Evolutionary conservation across 2,113 vertebrate species (phyloP), one percentile per base, ranked within the genome.

Genomic region (Ophthalmolycus amberensis): DNA sequence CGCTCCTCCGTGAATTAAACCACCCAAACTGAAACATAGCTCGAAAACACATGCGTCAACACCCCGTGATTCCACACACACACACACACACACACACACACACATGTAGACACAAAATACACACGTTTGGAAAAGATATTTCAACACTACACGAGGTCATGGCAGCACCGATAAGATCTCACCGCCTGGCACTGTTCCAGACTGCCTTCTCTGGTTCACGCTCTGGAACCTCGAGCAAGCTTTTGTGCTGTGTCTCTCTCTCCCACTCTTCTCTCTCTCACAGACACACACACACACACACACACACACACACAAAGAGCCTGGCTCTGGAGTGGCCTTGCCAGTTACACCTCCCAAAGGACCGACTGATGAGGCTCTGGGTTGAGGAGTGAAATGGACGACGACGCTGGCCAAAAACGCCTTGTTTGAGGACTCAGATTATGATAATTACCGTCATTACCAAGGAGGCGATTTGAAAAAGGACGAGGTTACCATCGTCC

Each of bases 401-500:
- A 79, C n/a, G 15, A 76, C 0, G 59, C 40, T 0, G 62, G 69
- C 83, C 80, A 81, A 83, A 81, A 79, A 54, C 73, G 75, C 56
- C 85, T 76, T 69, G 72, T 80, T 85, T 77, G 27, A 88, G 79
- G 67, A 89, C 58, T 79, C n/a, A 0, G 59, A 58, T 86, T 58
- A 50, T 63, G 85, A 88, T 92, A 71, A 91, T 90, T 80, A 84
- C 82, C 68, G 80, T 86, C 73, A 80, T 90, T 86, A 80, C 46
- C 59, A 44, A 69, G 75, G 59, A 71, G 70, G 58, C 25, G 12
- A 80, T 77, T 68, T 75, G 73, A 22, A 83, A 77, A 73, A 70
- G 46, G 27, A 66, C 3, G 3, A 38, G 50, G n/a, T 9, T 40
- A 11, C 71, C 69, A 32, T 71, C 1, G 66, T 77, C 88, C 88